Base-by-base conservation (phyloP, 2,113 vertebrate species). In the Pygathrix nemaeus region DNA sequence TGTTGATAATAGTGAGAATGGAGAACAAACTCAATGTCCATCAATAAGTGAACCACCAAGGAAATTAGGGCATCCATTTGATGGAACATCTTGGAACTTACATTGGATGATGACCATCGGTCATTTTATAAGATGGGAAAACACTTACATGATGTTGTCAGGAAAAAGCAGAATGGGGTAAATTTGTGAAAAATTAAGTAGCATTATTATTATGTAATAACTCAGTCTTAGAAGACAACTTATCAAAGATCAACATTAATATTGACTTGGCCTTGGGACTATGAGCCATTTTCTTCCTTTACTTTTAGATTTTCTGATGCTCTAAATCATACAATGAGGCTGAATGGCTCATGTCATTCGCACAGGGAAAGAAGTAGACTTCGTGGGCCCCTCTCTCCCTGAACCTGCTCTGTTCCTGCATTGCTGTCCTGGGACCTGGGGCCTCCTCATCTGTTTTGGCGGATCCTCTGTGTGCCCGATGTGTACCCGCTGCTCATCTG, bases 351-450 rank as follows among this genome's bases (percentile, higher is more conserved):
- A 13, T 20, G 40, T 6, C 3, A 17, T 64, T 64, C 0, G 27
- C 61, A 30, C 0, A 10, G n/a, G n/a, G 40, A 81, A 35, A 57
- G 43, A 20, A 10, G 5, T n/a, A 14, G 32, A 7, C 23, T 79
- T 35, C 13, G 38, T 9, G 9, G 32, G 13, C 68, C 35, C 12
- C 48, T 10, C 10, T 11, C 4, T 52, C 21, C 30, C 8, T 0
- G 12, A 57, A 32, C 21, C 23, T 76, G 16, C 72, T 57, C 23
- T 57, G 38, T 21, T 6, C 20, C 57, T 18, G 50, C 14, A 11
- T 27, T 27, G 45, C 45, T 72, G 48, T 45, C 27, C 66, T 9
- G 7, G 40, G 43, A 18, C 48, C 43, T 48, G 35, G 35, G 32
- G 32, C 43, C 6, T 11, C 10, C 45, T 38, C 48, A 0, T 38